These are phyloP conservation scores for Varanus salvator DNA, from an alignment of 2,113 vertebrate genomes.

Conservation along the genomic window DNA sequence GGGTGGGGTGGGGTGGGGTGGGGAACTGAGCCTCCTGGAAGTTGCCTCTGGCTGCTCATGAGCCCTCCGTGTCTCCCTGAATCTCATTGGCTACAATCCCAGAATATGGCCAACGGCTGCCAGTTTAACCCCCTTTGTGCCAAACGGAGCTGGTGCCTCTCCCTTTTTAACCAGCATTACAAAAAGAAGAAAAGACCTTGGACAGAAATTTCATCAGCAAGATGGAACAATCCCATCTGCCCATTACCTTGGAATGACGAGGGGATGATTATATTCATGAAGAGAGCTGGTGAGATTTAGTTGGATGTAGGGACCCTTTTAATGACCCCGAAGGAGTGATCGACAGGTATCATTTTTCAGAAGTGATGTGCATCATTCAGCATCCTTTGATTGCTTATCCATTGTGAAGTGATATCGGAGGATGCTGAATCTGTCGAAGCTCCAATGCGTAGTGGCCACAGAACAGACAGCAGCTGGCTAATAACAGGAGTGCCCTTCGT, in stretches of 20 bases:
- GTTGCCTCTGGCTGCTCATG: background rate
- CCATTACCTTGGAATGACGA: background rate
- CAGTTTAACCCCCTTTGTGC: slow-evolving; percentile 13
- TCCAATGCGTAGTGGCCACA: background rate
- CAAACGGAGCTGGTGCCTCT: slow-evolving; percentile 23
- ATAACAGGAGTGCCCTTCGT: background rate
- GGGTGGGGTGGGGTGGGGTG: background rate
- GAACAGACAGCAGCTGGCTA: background rate
- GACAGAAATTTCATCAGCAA: background rate
- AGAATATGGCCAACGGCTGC: slow-evolving; percentile 20
- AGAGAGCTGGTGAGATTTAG: background rate
- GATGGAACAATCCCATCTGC: background rate
- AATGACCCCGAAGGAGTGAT: background rate
- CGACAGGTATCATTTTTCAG: background rate
- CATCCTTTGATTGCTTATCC: background rate
- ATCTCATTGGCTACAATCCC: background rate
- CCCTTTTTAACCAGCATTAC: slow-evolving; percentile 26
- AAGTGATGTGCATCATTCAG: background rate
- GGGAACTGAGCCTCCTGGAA: background rate
- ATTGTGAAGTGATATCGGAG: background rate
- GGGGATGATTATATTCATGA: too few species aligned
- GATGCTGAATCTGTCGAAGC: background rate
- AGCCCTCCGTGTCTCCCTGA: background rate
- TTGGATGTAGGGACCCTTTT: background rate
- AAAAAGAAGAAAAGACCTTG: background rate